These are phyloP conservation scores for Sebastes kiyomatsui DNA, from an alignment of 2,797 vertebrate genomes.

Conservation along the genomic window DNA sequence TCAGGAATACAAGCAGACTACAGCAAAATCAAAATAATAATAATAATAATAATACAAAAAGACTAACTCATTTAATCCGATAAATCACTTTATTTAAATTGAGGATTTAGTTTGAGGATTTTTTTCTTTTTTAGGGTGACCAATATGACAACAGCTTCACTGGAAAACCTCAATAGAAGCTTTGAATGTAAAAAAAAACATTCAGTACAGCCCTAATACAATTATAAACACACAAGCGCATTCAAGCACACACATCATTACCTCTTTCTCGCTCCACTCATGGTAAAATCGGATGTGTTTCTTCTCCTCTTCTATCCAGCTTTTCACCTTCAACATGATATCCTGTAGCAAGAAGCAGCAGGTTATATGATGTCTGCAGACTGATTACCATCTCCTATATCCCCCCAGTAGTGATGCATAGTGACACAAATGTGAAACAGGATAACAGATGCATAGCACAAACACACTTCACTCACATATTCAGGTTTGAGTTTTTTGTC, in stretches of 20 bases:
- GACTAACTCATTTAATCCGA: background rate
- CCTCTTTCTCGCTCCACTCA: constrained; percentile 99
- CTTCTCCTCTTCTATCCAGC: constrained; percentile 95
- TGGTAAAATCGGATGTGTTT: constrained; percentile 93
- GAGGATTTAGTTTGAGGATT: background rate
- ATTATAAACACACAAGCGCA: background rate
- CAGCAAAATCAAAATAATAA: no score
- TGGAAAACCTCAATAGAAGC: background rate
- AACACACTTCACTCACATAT: constrained; percentile 87
- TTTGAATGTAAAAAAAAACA: background rate
- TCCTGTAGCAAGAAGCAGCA: constrained; percentile 84
- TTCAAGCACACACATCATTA: constrained; percentile 56
- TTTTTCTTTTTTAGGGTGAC: background rate
- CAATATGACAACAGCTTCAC: background rate
- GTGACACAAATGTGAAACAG: background rate
- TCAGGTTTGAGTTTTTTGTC: constrained; percentile 99
- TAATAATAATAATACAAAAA: no score
- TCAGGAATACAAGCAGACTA: background rate
- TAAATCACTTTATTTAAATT: background rate
- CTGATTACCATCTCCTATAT: background rate
- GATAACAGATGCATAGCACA: background rate
- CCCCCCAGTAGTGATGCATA: no score
- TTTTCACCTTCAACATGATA: constrained; percentile 96
- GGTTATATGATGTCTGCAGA: background rate
- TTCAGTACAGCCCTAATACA: background rate